Evolutionary conservation across 2,888 invertebrate species (phyloP).

Genomic region (Drosophila birchii): DNA sequence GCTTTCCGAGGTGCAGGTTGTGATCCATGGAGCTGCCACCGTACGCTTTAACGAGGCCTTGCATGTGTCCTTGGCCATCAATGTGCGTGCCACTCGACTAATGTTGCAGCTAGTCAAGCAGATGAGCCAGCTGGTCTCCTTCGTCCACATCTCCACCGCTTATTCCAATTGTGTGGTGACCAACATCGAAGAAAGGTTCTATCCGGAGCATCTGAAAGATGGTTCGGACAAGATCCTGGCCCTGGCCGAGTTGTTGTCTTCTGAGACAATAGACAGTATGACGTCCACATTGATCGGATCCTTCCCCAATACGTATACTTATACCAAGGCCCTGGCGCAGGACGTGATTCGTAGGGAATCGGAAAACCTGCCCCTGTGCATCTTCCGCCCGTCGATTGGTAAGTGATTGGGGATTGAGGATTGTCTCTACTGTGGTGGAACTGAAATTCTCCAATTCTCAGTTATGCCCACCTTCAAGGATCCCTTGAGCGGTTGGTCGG

Average conservation of each 20-base stretch:
- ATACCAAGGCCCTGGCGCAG: conserved; percentile 90
- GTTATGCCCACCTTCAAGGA: conserved; percentile 84
- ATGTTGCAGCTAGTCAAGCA: conserved; percentile 87
- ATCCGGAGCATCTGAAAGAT: conserved; percentile 73
- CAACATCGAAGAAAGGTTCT: conserved; percentile 83
- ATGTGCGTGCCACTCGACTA: conserved; percentile 88
- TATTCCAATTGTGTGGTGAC: conserved; percentile 56
- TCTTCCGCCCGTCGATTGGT: conserved; percentile 89
- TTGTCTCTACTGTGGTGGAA: background rate
- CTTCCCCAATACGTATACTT: conserved; percentile 89
- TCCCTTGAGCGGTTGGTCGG: conserved; percentile 88
- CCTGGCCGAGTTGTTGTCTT: conserved; percentile 77
- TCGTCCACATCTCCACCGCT: conserved; percentile 87
- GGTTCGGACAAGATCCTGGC: conserved; percentile 80
- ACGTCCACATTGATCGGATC: conserved; percentile 65
- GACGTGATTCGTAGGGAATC: conserved; percentile 86
- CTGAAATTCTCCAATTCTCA: background rate
- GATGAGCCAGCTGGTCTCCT: conserved; percentile 85
- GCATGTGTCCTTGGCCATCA: conserved; percentile 88
- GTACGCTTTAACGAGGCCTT: conserved; percentile 75
- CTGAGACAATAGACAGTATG: conserved; percentile 80
- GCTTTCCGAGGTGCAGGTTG: conserved; percentile 25
- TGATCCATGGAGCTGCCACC: conserved; percentile 33
- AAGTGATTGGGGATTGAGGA: conserved; percentile 52
- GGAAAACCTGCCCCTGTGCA: conserved; percentile 87